A percentile compares a stretch with the other conserved stretches of the same genome.
Conservation (phyloP, 2,888 invertebrate species). For the Stenotaenia linearis region DNA sequence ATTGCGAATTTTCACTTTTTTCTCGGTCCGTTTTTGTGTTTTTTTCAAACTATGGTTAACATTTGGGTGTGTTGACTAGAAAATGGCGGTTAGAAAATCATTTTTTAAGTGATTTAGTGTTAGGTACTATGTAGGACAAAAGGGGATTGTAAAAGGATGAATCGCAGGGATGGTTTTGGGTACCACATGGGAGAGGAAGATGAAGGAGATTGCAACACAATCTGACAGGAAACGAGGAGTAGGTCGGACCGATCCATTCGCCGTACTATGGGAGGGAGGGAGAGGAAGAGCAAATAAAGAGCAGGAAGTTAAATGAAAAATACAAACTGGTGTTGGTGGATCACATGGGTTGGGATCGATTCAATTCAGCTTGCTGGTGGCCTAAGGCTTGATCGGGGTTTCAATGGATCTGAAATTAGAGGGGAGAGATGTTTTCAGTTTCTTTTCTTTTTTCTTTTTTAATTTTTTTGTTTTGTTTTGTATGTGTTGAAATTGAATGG, state of each 20-base stretch:
- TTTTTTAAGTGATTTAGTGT: too few species aligned
- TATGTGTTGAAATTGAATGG: too few species aligned
- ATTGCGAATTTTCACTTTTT: background rate
- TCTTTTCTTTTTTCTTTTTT: too few species aligned
- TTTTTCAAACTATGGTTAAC: background rate
- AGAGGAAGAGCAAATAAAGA: background rate
- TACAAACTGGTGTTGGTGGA: background rate
- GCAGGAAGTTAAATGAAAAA: slow-evolving; percentile 21
- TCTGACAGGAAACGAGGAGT: slow-evolving; percentile 30
- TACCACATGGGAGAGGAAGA: slow-evolving; percentile 31
- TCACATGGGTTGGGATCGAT: background rate
- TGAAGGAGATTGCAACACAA: slow-evolving; percentile 29
- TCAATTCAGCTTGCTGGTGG: background rate
- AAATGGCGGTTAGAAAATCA: background rate
- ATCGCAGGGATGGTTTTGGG: slow-evolving; percentile 14
- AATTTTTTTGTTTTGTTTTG: too few species aligned
- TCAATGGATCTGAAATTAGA: background rate
- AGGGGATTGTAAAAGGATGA: background rate
- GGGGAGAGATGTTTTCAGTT: too few species aligned
- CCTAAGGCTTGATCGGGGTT: background rate
- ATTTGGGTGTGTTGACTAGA: background rate
- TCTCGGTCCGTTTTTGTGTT: too few species aligned
- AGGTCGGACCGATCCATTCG: slow-evolving; percentile 26
- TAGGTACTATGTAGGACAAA: background rate
- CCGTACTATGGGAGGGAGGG: background rate